Percentiles rank a stretch among this genome's conserved stretches.
These are phyloP conservation scores for Amiota mariae DNA, from an alignment of 2,888 invertebrate species.

Conservation along the genomic window DNA sequence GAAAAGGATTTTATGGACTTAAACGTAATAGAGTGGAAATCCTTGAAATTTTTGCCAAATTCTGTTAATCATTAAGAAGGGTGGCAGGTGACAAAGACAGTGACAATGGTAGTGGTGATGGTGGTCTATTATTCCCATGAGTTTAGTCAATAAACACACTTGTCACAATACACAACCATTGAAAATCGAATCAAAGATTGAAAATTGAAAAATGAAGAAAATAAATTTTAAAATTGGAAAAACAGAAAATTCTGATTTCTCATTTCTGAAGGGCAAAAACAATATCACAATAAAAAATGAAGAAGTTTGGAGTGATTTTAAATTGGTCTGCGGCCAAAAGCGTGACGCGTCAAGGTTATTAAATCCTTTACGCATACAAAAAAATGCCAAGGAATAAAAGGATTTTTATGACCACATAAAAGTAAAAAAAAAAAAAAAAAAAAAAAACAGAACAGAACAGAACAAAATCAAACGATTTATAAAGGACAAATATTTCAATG, in stretches of 20 bases:
- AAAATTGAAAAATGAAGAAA: constrained; percentile 21
- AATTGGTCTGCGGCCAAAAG: constrained; percentile 55
- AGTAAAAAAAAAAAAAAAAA: constrained; percentile 42
- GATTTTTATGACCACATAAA: constrained; percentile 51
- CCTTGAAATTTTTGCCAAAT: not conserved
- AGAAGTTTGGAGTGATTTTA: constrained; percentile 29
- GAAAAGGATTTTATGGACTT: too few relatives aligned
- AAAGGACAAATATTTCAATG: not conserved
- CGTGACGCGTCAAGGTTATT: constrained; percentile 46
- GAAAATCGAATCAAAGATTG: constrained; percentile 21
- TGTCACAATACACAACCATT: constrained; percentile 37
- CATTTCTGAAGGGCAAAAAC: constrained; percentile 11
- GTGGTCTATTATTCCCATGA: constrained; percentile 31
- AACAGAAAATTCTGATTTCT: not conserved
- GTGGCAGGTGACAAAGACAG: too few relatives aligned
- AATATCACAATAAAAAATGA: constrained; percentile 24
- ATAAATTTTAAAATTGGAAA: constrained; percentile 36
- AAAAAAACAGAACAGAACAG: constrained; percentile 49
- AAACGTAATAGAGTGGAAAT: too few relatives aligned
- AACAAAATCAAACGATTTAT: constrained; percentile 36
- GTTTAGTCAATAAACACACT: constrained; percentile 31
- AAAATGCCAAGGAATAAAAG: constrained; percentile 25
- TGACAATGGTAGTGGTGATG: too few relatives aligned
- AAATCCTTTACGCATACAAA: constrained; percentile 38
- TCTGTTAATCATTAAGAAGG: not conserved